Evolutionary conservation across 2,888 invertebrate species (phyloP), one percentile per base, ranked within the genome.

Genomic region (Alviniconcha strummeri): DNA sequence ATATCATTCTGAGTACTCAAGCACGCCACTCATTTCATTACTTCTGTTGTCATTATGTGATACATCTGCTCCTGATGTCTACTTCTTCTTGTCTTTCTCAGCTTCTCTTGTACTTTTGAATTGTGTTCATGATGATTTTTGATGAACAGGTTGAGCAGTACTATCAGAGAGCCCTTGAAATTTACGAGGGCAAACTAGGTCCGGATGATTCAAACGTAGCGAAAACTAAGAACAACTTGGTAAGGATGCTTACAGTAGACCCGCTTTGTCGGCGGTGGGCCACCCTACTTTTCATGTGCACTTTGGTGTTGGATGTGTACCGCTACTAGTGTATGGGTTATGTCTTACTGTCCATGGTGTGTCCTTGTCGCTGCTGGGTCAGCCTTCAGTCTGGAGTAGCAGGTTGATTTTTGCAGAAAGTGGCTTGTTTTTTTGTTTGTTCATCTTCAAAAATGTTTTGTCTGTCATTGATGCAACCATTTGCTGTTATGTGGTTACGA

Each of bases 161-260:
- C 94, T 99, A 99, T 94, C 97, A 98, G 94, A 96, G 99, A 81
- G 99, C 99, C 15, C 95, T 99, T 88, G 98, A 99, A 94, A 99
- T 99, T 90, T 99, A 99, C 94, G 99, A 99, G 94, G 96, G 96
- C 89, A 98, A 98, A 93, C 96, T 99, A 72, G 99, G 99, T 81
- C 92, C 90, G 15, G 93, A 93, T 88, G 99, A 99, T 95, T 98
- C 99, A 75, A 99, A 99, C 94, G 99, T 99, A 11, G 98, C 99
- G 90, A 99, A 99, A 95, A 99, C 99, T 78, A 99, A 99, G 95
- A 99, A 99, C 94, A 99, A 99, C 95, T 95, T 99, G 94, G 94
- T 94, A 93, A 93, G 92, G 88, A 15, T 69, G 36, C 56, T 13
- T 72, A 36, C 36, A 36, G 3, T 36, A 36, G 78, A 64, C 36